Evolutionary conservation across 1,140 invertebrate species (phyloP), one percentile per base, ranked within the genome.

Genomic region (Drosophila ficusphila): DNA sequence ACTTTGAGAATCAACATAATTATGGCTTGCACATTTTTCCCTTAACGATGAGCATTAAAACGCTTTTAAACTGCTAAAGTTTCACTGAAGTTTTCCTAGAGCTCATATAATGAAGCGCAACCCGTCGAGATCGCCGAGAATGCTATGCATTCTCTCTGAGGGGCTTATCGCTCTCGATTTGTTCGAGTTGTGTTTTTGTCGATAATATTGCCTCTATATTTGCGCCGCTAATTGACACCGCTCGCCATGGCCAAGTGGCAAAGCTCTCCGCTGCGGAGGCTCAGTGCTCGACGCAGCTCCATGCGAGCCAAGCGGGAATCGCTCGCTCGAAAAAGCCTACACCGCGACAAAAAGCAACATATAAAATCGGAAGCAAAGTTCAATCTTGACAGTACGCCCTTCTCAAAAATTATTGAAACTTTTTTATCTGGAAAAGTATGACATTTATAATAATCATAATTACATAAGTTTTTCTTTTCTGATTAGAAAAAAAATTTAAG

Each of bases 281-380:
- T 85, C 77, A 86, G 82, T 86, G 46, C 58, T 53, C 42, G 65
- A 46, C 54, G 82, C 82, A 74, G 79, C 77, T 88, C 79, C 65
- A 46, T 46, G 56, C 36, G 36, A 47, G 65, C 60, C 73, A 78
- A 88, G 82, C 86, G 82, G 79, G 81, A 72, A 46, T 33, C 33
- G 47, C 11, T 41, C 16, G 44, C 44, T 42, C 34, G 11, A 67
- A 12, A 31, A 21, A 36, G 46, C 27, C 27, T 67, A 52, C 60
- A 67, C 64, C 3, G 46, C 12, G 16, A 33, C 9, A 41, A 62
- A 38, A 44, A 19, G 18, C 2, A 0, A 2, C 1, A 8, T 3
- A 11, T 25, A 1, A 38, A 27, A 19, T 19, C 34, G 21, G 8
- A n/a, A 49, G n/a, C n/a, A n/a, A n/a, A n/a, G n/a, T n/a, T n/a